Evolutionary conservation across 30 jellyfish, hydroid and myxozoan species (phyloP), one percentile per base, ranked within the genome.

Genomic region (Aurelia sp.): DNA sequence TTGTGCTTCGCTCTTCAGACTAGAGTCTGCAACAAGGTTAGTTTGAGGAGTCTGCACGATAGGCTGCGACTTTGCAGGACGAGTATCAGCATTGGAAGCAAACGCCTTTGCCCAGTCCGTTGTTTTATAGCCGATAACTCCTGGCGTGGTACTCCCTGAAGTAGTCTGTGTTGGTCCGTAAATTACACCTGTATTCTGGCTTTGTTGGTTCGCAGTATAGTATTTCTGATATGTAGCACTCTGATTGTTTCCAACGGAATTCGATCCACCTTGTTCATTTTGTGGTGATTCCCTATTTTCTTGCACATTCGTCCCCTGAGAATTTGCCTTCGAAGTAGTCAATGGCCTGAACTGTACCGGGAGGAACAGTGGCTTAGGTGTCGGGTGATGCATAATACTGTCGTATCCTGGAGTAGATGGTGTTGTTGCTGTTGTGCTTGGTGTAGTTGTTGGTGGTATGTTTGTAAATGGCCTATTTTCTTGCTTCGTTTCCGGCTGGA

Each of bases 101-200:
- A 78, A 78, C 12, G 89, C 89, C 41, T 63, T 62, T 5, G 80
- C 80, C 89, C 89, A 78, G 50, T 78, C 89, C 47, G 89, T 78
- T 63, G 89, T 62, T 47, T 64, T 78, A 69, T 78, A 78, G 18
- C 89, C 89, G 50, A 78, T 58, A 15, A 24, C 30, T 13, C 80
- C 66, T 63, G 72, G 89, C 20, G 89, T 78, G 30, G 80, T 78
- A 59, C 69, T 59, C 24, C 5, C 69, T 18, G 69, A 4, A 18
- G 35, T 21, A 18, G 69, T 59, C 33, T n/a, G 24, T 31, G 55
- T n/a, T 13, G 68, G 47, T 12, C 17, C 78, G 27, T 16, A 33
- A 20, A 76, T 33, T 44, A 55, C 38, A 9, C 74, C 63, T 52
- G 61, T 4, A 55, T 58, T 51, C 17, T 18, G 50, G 21, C 3